Evolutionary conservation across 1,140 invertebrate species (phyloP).

Genomic region (Rhagoletis pomonella): DNA sequence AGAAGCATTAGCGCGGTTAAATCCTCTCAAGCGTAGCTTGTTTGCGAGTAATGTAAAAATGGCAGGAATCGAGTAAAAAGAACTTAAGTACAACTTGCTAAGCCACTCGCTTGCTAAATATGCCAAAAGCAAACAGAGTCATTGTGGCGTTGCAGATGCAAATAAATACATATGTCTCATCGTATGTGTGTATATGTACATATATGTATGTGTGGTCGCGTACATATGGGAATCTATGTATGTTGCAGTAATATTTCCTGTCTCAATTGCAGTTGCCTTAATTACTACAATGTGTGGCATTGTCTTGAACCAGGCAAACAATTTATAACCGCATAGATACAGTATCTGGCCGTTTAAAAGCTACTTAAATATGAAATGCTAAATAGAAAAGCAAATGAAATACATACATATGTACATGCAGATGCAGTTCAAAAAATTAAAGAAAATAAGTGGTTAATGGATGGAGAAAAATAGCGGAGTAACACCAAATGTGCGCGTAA

Average conservation of each 20-base stretch:
- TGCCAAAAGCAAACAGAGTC: slow-evolving; percentile 38
- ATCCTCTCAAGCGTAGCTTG: slow-evolving; percentile 10
- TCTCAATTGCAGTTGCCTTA: slow-evolving; percentile 12
- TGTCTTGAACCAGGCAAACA: slow-evolving; percentile 26
- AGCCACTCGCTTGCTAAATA: slow-evolving; percentile 35
- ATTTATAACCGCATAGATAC: slow-evolving; percentile 45
- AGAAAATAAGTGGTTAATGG: not conserved
- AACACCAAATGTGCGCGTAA: slow-evolving; percentile 47
- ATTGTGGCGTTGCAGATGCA: slow-evolving; percentile 13
- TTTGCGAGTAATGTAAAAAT: not conserved
- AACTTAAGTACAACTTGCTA: slow-evolving; percentile 21
- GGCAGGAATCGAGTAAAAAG: not conserved
- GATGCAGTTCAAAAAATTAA: not conserved
- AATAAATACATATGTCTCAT: not conserved
- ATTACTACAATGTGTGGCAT: slow-evolving; percentile 46
- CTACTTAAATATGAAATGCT: slow-evolving; percentile 46
- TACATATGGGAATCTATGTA: too few species aligned
- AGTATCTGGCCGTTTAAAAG: slow-evolving; percentile 40
- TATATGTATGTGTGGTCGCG: too few species aligned
- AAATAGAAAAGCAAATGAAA: not conserved
- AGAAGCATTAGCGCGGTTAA: not conserved
- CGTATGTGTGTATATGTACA: not conserved
- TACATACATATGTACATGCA: too few species aligned
- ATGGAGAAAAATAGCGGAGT: not conserved
- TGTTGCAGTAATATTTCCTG: slow-evolving; percentile 35